These are phyloP conservation scores for Carcinoscorpius rotundicauda DNA, from an alignment of 1,140 invertebrate genomes.

Conservation along the genomic window DNA sequence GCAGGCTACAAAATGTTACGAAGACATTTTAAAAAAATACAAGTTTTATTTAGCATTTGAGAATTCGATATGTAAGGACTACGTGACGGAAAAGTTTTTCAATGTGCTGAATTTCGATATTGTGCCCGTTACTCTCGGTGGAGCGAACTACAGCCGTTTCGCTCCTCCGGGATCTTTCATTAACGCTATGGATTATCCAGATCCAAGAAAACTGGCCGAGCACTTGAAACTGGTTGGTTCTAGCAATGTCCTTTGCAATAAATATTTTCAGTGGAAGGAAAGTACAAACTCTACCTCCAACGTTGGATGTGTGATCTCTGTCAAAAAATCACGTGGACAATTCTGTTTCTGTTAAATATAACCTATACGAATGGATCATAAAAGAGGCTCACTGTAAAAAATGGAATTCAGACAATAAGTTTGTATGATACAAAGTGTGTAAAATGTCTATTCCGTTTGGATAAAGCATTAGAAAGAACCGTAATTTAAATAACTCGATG, in stretches of 20 bases:
- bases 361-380: too few species aligned
- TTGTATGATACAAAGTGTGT: too few species aligned
- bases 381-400: too few species aligned
- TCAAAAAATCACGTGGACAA: constrained; percentile 1
- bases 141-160: constrained; percentile 25
- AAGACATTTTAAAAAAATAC: constrained; percentile 23
- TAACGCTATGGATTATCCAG: constrained; percentile 14
- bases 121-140: constrained; percentile 35
- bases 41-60: constrained; percentile 34
- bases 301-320: constrained; percentile 13
- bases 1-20: constrained; percentile 18
- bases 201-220: constrained; percentile 19
- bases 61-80: constrained; percentile 32
- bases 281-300: not conserved
- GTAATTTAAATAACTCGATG: too few species aligned
- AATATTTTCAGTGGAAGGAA: constrained; percentile 13
- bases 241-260: constrained; percentile 2
- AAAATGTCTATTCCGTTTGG: too few species aligned
- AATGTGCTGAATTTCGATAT: constrained; percentile 25
- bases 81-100: constrained; percentile 32
- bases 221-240: constrained; percentile 1
- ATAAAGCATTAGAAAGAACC: too few species aligned
- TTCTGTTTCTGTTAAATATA: too few species aligned
- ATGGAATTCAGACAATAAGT: too few species aligned
- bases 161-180: constrained; percentile 22